Percentiles rank a stretch among this genome's conserved stretches.
Conservation (phyloP, 2,113 vertebrate genomes). For the Promerops cafer region DNA sequence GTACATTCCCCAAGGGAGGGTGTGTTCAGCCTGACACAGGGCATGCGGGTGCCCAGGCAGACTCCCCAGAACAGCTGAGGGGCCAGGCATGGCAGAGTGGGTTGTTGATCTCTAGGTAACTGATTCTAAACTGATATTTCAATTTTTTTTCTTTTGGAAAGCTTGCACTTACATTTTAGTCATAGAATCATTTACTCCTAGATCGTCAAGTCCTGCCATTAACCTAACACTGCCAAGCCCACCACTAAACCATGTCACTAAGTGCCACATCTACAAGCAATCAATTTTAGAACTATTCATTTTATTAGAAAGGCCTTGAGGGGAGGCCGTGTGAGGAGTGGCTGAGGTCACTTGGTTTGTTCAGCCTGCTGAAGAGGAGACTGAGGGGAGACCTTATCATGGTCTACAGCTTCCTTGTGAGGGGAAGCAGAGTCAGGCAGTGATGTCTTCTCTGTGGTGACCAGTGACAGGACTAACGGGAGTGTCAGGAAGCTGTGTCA, state of each 20-base stretch:
- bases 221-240: neutral
- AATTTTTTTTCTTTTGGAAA: neutral
- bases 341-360: neutral
- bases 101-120: neutral
- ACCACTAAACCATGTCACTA: neutral
- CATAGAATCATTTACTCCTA: neutral
- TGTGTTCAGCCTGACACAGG: neutral
- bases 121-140: neutral
- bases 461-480: neutral
- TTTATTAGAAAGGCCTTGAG: neutral
- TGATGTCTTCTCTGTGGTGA: neutral
- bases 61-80: neutral
- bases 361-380: neutral
- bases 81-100: neutral
- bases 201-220: neutral
- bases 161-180: neutral
- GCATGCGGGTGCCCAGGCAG: rapidly evolving
- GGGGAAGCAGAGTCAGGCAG: neutral
- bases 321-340: rapidly evolving
- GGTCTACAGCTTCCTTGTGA: neutral
- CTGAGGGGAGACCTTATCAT: neutral
- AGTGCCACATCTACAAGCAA: neutral
- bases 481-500: neutral
- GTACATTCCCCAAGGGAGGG: neutral
- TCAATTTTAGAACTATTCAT: neutral